A percentile compares a stretch with the other conserved stretches of the same genome.
Evolutionary conservation across 2,113 vertebrate genomes (phyloP).

Genomic region (Pituophis catenifer): DNA sequence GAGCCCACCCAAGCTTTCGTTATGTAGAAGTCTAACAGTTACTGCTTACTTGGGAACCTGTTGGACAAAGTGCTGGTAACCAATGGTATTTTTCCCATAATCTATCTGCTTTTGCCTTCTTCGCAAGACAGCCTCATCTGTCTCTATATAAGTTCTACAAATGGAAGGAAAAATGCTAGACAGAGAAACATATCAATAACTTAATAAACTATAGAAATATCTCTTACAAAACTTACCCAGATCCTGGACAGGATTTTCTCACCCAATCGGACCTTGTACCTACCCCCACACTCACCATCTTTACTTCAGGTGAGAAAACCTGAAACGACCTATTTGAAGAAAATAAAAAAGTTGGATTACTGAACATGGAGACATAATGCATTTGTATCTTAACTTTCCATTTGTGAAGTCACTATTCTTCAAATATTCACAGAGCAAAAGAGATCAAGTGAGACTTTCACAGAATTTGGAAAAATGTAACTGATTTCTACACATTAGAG

Average conservation of each 20-base stretch:
- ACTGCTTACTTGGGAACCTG: slow-evolving; percentile 79
- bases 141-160: slow-evolving; percentile 74
- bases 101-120: slow-evolving; percentile 83
- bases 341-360: neutral
- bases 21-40: neutral
- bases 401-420: neutral
- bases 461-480: neutral
- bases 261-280: slow-evolving; percentile 70
- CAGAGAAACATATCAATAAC: neutral
- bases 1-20: neutral
- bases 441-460: neutral
- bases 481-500: neutral
- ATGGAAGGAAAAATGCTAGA: slow-evolving; percentile 2
- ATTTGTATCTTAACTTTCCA: neutral
- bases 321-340: neutral
- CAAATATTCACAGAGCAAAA: neutral
- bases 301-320: slow-evolving; percentile 9
- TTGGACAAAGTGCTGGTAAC: slow-evolving; percentile 80
- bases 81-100: slow-evolving; percentile 82
- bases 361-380: neutral
- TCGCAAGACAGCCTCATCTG: slow-evolving; percentile 74
- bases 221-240: slow-evolving; percentile 34
- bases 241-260: slow-evolving; percentile 21
- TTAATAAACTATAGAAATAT: neutral
- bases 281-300: slow-evolving; percentile 80